phyloP scores from a whole-genome alignment of 2,113 vertebrate species.

The Megalops atlanticus region DNA sequence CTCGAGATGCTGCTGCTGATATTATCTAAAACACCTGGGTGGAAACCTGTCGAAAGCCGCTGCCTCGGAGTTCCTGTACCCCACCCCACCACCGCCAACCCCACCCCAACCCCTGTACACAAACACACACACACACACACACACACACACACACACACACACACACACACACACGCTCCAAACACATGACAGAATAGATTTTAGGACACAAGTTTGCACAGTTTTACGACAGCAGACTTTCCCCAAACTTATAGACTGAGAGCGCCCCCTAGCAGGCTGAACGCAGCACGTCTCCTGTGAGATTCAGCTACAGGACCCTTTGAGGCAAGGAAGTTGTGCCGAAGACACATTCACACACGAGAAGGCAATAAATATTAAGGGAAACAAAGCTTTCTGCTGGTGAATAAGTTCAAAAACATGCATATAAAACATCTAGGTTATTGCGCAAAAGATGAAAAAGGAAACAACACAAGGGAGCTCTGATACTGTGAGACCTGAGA shows the following conservation, averaged over 20 bases:
- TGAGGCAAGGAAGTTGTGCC: neutral
- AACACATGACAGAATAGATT: conserved; percentile 5
- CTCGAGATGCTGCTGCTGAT: neutral
- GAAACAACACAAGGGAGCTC: neutral
- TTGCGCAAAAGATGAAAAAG: neutral
- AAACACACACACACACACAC: too few species aligned
- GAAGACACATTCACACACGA: too few species aligned
- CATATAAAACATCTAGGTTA: neutral
- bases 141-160: neutral
- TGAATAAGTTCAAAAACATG: neutral
- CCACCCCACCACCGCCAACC: neutral
- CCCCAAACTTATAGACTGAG: conserved; percentile 68
- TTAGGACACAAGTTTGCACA: conserved; percentile 26
- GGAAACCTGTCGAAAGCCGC: conserved; percentile 13
- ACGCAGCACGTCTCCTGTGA: neutral
- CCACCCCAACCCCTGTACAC: too few species aligned
- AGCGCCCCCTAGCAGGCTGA: conserved; percentile 76
- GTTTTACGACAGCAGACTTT: conserved; percentile 51
- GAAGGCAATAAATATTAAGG: neutral
- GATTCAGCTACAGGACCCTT: neutral
- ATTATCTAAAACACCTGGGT: neutral
- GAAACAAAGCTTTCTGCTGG: neutral
- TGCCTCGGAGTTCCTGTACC: neutral
- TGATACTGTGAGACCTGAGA: neutral
- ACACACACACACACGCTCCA: neutral